These are phyloP conservation scores for Harlomillsia oculata DNA, from an alignment of 1,140 invertebrate genomes.

Conservation along the genomic window DNA sequence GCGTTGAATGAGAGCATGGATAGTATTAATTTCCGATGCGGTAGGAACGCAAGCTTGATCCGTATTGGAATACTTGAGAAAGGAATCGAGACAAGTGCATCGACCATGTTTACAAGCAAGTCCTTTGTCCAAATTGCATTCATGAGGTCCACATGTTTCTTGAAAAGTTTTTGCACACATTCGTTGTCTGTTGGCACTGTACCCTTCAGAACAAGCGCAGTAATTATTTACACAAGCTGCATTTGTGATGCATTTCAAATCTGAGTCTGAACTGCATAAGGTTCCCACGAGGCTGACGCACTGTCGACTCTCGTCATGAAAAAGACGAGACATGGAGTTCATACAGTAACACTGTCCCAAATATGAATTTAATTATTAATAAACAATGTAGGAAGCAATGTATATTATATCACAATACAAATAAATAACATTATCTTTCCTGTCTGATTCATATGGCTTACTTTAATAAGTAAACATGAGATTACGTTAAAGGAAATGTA, in stretches of 20 bases:
- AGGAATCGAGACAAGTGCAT: slow-evolving; percentile 13
- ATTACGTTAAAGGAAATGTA: neutral
- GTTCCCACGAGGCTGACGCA: neutral
- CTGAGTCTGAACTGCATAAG: neutral
- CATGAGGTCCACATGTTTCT: neutral
- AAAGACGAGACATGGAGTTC: neutral
- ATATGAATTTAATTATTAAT: no score
- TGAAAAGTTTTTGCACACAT: neutral
- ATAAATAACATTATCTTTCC: neutral
- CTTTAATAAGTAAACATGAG: no score
- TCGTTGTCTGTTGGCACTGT: neutral
- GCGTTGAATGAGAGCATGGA: neutral
- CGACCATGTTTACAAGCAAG: slow-evolving; percentile 12
- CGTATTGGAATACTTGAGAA: slow-evolving; percentile 7
- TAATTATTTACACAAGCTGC: neutral
- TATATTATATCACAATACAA: no score
- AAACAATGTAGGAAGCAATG: no score
- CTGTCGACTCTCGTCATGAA: neutral
- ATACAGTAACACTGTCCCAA: slow-evolving; percentile 2
- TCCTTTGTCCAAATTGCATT: slow-evolving; percentile 10
- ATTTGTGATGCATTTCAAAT: neutral
- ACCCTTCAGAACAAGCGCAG: neutral
- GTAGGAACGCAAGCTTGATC: neutral
- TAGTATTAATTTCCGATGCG: neutral
- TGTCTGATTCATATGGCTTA: no score